Base-by-base conservation (phyloP, 2,113 vertebrate species). In the Pteropus alecto region DNA sequence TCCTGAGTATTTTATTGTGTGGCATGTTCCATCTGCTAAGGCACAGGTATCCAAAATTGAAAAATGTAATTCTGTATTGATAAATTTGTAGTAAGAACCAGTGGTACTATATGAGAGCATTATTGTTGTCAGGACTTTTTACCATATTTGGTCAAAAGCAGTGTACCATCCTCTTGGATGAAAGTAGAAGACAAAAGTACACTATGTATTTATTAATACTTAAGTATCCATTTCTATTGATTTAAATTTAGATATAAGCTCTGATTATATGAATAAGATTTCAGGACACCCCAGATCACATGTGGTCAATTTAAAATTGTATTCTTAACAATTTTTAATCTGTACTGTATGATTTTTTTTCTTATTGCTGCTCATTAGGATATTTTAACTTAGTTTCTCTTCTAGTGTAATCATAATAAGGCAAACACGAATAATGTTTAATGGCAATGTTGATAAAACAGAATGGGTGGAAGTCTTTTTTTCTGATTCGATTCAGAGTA, bases 371-470 rank as follows among this genome's bases (percentile, higher is more conserved):
- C 54, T 93, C 13, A 14, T 68, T 82, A 85, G 33, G 19, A 67
- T 43, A 56, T 91, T 93, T 94, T 60, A 95, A 30, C 94, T 95
- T 92, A 58, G 10, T 84, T 94, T 70, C 15, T 92, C 30, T 90
- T 77, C 21, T 81, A 46, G 13, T 93, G 3, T 71, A 82, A 87
- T 84, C 19, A 88, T 41, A 90, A 89, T 78, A 95, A 54, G 54
- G 28, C 28, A 73, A 92, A 48, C 84, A 93, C 95, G 26, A 97
- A 81, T 95, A 94, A 78, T 58, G 7, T 88, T 90, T 85, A 94
- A 73, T 87, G 46, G 77, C 46, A 76, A 65, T 81, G 67, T 48
- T 85, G 86, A 85, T 94, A 43, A 95, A 97, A 71, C 7, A 61
- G 65, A 94, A 58, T 86, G 22, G 48, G 41, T 81, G 4, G 22